Evolutionary conservation across 92 coral and sea anemone genomes (phyloP).

Genomic region (Chrysogorgia sp.): DNA sequence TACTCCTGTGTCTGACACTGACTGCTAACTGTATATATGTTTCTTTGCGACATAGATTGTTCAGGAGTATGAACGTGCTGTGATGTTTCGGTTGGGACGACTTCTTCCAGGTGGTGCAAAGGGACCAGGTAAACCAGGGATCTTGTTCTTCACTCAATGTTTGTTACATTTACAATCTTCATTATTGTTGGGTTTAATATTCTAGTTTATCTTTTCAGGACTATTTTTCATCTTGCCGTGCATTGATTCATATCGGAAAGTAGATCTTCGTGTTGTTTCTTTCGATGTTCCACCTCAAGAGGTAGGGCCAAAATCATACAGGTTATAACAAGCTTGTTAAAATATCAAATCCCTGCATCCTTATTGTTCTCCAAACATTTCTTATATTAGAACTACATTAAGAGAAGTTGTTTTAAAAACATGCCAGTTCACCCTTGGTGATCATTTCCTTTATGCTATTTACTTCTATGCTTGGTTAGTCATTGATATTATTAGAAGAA

Average conservation of each 20-base stretch:
- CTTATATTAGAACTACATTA: no score
- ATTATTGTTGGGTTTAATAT: background rate
- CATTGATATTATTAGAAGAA: no score
- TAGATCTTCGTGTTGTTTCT: constrained; percentile 83
- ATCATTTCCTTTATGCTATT: no score
- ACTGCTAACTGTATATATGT: background rate
- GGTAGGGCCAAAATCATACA: no score
- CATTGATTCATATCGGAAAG: constrained; percentile 90
- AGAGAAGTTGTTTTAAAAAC: no score
- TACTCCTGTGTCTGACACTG: background rate
- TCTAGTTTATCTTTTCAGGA: constrained; percentile 48
- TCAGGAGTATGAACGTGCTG: constrained; percentile 97
- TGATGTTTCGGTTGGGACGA: constrained; percentile 86
- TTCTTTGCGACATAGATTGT: constrained; percentile 63
- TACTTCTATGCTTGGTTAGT: no score
- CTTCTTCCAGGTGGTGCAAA: constrained; percentile 92
- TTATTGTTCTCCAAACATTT: no score
- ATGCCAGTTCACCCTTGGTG: no score
- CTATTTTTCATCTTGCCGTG: constrained; percentile 89
- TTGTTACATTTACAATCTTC: background rate
- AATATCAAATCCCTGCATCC: no score
- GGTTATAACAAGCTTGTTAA: no score
- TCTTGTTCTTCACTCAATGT: no score
- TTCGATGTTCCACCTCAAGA: constrained; percentile 99
- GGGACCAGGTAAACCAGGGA: constrained; percentile 95